Evolutionary conservation across 2,113 vertebrate species (phyloP).

Genomic region (Apaloderma vittatum): DNA sequence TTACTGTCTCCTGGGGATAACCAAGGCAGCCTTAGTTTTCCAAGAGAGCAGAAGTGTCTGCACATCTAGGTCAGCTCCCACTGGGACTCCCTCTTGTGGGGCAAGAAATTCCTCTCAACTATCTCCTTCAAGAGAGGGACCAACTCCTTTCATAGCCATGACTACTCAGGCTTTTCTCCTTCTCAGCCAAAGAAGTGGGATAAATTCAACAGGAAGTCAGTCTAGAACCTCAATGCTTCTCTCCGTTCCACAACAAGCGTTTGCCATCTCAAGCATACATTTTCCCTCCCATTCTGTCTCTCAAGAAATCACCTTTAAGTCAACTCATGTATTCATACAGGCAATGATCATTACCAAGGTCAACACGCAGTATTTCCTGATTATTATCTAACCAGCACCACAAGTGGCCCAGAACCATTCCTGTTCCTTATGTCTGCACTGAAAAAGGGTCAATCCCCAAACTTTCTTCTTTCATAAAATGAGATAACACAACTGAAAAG

Average conservation of each 20-base stretch:
- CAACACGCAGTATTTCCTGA: background rate
- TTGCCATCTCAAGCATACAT: background rate
- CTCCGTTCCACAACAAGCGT: background rate
- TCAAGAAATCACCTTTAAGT: background rate
- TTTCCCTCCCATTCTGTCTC: background rate
- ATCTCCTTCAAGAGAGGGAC: background rate
- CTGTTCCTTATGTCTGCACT: accelerated
- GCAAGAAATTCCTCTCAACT: background rate
- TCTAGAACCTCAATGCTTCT: background rate
- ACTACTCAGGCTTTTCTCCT: background rate
- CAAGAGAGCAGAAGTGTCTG: background rate
- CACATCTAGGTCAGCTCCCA: background rate
- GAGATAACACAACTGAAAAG: background rate
- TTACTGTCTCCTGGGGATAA: background rate
- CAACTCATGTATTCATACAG: accelerated
- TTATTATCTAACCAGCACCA: background rate
- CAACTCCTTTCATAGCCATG: accelerated
- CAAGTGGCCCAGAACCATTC: background rate
- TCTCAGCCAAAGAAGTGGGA: background rate
- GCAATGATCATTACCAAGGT: background rate
- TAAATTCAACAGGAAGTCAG: background rate
- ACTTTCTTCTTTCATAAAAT: background rate
- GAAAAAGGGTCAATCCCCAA: background rate
- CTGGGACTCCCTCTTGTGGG: background rate
- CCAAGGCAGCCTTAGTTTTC: background rate